phyloP scores from a whole-genome alignment of 2,113 vertebrate genomes.

The Sciurus niger region DNA sequence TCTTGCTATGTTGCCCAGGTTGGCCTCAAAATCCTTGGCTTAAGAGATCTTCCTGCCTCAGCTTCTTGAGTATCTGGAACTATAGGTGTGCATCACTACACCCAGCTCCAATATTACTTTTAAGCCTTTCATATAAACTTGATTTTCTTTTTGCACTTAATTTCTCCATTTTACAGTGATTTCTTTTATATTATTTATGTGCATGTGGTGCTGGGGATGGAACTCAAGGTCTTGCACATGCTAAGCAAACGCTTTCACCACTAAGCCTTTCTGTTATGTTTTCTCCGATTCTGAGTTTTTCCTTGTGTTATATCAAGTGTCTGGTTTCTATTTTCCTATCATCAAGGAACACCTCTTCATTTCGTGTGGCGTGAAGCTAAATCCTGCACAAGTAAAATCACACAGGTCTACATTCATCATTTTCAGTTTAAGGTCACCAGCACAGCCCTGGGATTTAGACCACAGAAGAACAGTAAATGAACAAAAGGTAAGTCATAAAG shows the following conservation, averaged over 20 bases:
- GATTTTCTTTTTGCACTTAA: neutral
- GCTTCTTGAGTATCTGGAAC: too few species aligned
- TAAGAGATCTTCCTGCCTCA: too few species aligned
- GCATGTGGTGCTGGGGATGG: too few species aligned
- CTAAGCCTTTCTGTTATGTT: neutral
- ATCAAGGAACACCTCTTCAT: neutral
- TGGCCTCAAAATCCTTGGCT: too few species aligned
- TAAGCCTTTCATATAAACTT: slow-evolving; percentile 10
- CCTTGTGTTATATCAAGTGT: neutral
- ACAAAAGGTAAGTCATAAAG: neutral
- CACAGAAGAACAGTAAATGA: neutral
- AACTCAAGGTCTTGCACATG: too few species aligned
- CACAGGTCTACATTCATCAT: neutral
- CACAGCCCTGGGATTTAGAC: neutral
- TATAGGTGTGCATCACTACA: too few species aligned
- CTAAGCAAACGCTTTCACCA: neutral
- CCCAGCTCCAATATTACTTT: neutral
- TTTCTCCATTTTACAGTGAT: neutral
- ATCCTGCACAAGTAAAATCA: neutral
- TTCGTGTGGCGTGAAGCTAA: neutral
- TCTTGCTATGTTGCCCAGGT: too few species aligned
- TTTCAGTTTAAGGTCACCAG: neutral
- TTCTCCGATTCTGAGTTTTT: neutral
- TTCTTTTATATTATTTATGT: too few species aligned
- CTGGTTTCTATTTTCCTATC: neutral